Base-by-base conservation (phyloP, 2,113 vertebrate species). In the Podiceps cristatus region DNA sequence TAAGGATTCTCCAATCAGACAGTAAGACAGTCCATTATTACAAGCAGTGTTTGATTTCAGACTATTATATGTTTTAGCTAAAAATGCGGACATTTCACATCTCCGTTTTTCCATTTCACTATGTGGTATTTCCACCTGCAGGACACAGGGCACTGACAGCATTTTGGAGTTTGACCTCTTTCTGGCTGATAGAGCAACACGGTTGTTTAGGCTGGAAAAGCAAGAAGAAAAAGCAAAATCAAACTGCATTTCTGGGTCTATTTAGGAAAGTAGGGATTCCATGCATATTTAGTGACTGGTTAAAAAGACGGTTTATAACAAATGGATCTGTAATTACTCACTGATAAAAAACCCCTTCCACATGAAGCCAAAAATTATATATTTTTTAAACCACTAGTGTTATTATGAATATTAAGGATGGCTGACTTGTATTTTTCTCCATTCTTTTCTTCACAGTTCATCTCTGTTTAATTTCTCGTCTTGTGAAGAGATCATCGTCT, bases 391-490 rank as follows among this genome's bases (percentile, higher is more conserved):
- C 7, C 2, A 0, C 9, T 71, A 5, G 37, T 76, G 15, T 90
- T 95, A 42, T 63, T 81, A 66, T 0, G 0, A 81, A 40, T 95
- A 68, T 80, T 92, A 77, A 71, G 86, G 20, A 80, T 55, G 47
- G 9, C 33, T 95, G 84, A 94, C 52, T 33, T 79, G 28, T 75
- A 67, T 72, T 92, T 91, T 91, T 69, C 60, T 93, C 44, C 52
- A 5, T 52, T n/a, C 1, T 89, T 86, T 95, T 82, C 50, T 83
- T 95, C 49, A 60, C 28, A 90, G 53, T 91, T 86, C n/a, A 47
- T 68, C 50, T 88, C 86, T 75, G 59, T 77, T 93, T 77, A 47
- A 93, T 89, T 95, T 74, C 24, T 96, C 31, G 76, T 88, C 59
- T 68, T 90, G 55, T 42, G 63, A 59, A 85, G 84, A 92, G 94